Percentiles rank a stretch among this genome's conserved stretches.
These are phyloP conservation scores for Elachura formosa DNA, from an alignment of 2,113 vertebrate genomes.

Conservation along the genomic window DNA sequence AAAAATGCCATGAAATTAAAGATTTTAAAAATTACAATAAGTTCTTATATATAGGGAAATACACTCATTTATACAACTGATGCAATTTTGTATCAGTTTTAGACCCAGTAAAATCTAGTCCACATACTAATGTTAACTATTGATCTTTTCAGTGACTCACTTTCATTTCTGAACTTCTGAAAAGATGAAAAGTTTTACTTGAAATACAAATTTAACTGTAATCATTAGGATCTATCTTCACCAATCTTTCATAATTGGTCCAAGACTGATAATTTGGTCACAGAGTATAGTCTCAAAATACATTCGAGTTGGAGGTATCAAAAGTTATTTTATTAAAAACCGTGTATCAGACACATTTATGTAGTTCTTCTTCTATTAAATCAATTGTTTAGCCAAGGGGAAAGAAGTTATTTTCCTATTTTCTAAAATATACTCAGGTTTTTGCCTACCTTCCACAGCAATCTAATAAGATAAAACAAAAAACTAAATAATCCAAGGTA, in stretches of 20 bases:
- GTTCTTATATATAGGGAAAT: background rate
- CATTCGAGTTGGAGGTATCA: background rate
- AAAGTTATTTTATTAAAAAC: background rate
- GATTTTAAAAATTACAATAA: rapidly evolving
- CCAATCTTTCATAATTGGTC: background rate
- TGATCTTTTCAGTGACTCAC: background rate
- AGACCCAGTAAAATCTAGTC: background rate
- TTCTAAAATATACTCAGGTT: background rate
- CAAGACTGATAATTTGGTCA: background rate
- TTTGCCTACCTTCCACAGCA: background rate
- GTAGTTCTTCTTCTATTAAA: background rate
- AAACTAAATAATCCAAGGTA: background rate
- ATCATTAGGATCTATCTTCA: background rate
- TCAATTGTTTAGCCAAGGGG: background rate
- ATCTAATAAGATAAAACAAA: background rate
- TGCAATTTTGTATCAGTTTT: background rate
- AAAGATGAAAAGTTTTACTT: background rate
- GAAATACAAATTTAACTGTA: background rate
- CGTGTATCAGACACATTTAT: background rate
- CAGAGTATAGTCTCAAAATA: background rate
- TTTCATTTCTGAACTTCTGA: background rate
- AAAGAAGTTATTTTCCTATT: background rate
- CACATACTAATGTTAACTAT: background rate
- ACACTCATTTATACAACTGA: background rate
- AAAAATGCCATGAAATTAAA: background rate